These are phyloP conservation scores for Pseudomyrmex dendroicus DNA, from an alignment of 1,140 invertebrate genomes.

Conservation along the genomic window DNA sequence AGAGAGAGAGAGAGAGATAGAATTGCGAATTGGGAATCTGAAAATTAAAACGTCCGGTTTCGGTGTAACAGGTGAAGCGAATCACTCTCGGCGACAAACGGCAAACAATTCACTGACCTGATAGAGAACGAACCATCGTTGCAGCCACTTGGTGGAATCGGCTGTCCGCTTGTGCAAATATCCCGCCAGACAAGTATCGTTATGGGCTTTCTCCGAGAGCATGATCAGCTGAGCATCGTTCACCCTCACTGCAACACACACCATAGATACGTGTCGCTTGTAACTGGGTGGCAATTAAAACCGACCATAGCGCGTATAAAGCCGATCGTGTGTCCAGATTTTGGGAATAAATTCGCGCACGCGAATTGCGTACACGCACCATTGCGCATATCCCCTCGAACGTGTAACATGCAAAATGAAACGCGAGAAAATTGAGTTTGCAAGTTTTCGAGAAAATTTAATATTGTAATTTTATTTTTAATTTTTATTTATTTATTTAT, in stretches of 20 bases:
- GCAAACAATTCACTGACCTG: constrained; percentile 87
- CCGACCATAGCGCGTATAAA: too few species aligned
- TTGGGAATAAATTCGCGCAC: background rate
- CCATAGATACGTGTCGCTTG: background rate
- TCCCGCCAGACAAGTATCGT: constrained; percentile 91
- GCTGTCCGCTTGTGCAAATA: constrained; percentile 94
- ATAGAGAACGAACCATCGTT: constrained; percentile 95
- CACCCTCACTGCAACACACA: constrained; percentile 87
- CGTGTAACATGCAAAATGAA: background rate
- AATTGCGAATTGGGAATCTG: constrained; percentile 10
- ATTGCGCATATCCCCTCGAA: background rate
- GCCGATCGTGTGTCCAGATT: background rate
- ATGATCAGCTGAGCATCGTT: constrained; percentile 93
- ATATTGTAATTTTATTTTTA: background rate
- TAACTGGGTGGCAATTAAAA: constrained; percentile 9
- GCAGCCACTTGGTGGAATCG: constrained; percentile 95
- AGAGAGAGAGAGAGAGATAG: background rate
- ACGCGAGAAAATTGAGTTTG: background rate
- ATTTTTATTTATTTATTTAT: too few species aligned
- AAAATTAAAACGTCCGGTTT: background rate
- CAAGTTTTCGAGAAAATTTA: constrained; percentile 14
- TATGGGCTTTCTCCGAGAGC: constrained; percentile 93
- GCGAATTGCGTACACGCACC: background rate
- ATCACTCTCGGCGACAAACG: background rate
- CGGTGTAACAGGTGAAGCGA: background rate